Evolutionary conservation across 2,888 invertebrate species (phyloP).

Genomic region (Hypselothyrea guttata): DNA sequence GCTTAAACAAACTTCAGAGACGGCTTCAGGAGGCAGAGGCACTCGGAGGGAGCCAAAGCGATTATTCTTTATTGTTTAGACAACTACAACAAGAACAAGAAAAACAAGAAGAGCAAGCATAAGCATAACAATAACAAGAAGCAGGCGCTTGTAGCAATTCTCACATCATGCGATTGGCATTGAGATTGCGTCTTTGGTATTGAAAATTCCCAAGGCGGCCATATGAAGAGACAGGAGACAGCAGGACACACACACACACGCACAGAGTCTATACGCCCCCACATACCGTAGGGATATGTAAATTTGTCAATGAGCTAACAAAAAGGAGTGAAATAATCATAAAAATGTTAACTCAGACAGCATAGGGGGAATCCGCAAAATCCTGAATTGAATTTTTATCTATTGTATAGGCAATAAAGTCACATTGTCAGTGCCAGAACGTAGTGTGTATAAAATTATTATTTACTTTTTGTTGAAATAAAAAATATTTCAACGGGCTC

Average conservation of each 20-base stretch:
- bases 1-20: constrained; percentile 60
- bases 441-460: constrained; percentile 52
- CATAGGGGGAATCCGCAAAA: constrained; percentile 39
- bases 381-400: constrained; percentile 82
- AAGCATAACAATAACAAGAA: constrained; percentile 41
- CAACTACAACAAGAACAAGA: constrained; percentile 37
- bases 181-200: constrained; percentile 71
- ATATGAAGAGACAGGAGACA: constrained; percentile 42
- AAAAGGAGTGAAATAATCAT: constrained; percentile 81
- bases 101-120: constrained; percentile 13
- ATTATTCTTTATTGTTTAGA: constrained; percentile 80
- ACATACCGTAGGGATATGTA: constrained; percentile 59
- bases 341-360: constrained; percentile 69
- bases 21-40: constrained; percentile 18
- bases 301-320: constrained; percentile 72
- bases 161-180: constrained; percentile 81
- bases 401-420: constrained; percentile 75
- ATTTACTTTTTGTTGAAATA: constrained; percentile 45
- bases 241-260: constrained; percentile 39
- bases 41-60: constrained; percentile 56
- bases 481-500: constrained; percentile 82
- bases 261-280: constrained; percentile 14
- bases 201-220: constrained; percentile 76
- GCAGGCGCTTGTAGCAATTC: constrained; percentile 75
- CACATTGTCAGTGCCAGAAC: constrained; percentile 64